Base-by-base conservation (phyloP, 1,140 invertebrate species). In the Aphelenchoides besseyi region DNA sequence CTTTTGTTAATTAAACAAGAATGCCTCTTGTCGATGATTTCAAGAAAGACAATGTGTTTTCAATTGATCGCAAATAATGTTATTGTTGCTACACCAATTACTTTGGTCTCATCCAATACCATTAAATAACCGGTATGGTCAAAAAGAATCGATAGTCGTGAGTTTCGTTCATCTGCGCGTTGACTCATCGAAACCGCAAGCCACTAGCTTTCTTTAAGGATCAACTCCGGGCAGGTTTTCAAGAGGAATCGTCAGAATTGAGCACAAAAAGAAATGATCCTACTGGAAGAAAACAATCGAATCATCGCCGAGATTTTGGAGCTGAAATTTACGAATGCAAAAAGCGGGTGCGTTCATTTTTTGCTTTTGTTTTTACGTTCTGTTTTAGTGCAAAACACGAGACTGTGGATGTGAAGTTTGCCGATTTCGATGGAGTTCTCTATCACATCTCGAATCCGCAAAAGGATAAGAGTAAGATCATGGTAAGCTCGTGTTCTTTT, bases 371-470 rank as follows among this genome's bases (percentile, higher is more conserved):
- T 73, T 74, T 16, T 32, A 54, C 74, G 12, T 35, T 76, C 69
- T 76, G 89, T 89, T 71, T 72, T 87, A 97, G 94, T 69, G 90
- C 91, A 83, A 98, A 97, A 89, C 90, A 91, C 78, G 95, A 98
- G 85, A 91, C 90, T 71, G 93, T 94, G 80, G 93, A 97, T 87
- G 90, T 97, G 75, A 91, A 29, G n/a, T 80, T 87, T 81, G 91
- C 93, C 78, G 96, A 99, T 89, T 98, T 98, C 88, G 96, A 98
- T 89, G 95, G 96, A 77, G 95, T 97, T 68, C 86, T 98, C 69
- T 98, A 95, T 88, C 94, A 97, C 87, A 91, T 98, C 88, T 97
- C 95, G 64, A 98, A 97, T 89, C 88, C 93, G 75, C 91, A 93
- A 87, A 90, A 90, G 77, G 94, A 98, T 86, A 97, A 96, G 89